Conservation (phyloP, 2,113 vertebrate species). For the Callaeas wilsoni region DNA sequence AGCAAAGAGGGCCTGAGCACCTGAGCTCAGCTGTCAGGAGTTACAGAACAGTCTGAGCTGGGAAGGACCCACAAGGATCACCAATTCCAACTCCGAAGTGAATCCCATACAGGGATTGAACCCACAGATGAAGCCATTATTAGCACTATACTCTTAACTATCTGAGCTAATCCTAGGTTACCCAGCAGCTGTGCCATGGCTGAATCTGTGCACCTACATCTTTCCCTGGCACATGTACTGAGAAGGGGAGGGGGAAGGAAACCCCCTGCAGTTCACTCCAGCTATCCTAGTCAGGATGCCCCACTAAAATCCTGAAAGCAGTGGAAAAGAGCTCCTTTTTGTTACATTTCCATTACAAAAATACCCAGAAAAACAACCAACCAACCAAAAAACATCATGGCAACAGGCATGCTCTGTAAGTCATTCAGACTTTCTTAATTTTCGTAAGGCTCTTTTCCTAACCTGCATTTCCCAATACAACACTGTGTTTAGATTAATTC, state of each 20-base stretch:
- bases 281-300: neutral
- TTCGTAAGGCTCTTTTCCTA: neutral
- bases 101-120: neutral
- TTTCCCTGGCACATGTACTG: neutral
- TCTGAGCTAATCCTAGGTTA: neutral
- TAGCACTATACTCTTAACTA: neutral
- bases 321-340: neutral
- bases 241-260: neutral
- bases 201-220: neutral
- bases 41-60: neutral
- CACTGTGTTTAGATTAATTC: neutral
- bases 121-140: neutral
- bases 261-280: fast-evolving
- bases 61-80: neutral
- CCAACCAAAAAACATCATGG: neutral
- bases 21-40: neutral
- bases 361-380: neutral
- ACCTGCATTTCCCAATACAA: neutral
- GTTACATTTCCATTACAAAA: neutral
- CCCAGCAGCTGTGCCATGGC: neutral
- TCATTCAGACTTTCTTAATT: neutral
- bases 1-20: neutral
- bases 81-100: neutral
- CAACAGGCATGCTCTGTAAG: neutral
- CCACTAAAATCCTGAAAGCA: neutral